Evolutionary conservation across 1,140 invertebrate genomes (phyloP).

Genomic region (Drosophila persimilis): DNA sequence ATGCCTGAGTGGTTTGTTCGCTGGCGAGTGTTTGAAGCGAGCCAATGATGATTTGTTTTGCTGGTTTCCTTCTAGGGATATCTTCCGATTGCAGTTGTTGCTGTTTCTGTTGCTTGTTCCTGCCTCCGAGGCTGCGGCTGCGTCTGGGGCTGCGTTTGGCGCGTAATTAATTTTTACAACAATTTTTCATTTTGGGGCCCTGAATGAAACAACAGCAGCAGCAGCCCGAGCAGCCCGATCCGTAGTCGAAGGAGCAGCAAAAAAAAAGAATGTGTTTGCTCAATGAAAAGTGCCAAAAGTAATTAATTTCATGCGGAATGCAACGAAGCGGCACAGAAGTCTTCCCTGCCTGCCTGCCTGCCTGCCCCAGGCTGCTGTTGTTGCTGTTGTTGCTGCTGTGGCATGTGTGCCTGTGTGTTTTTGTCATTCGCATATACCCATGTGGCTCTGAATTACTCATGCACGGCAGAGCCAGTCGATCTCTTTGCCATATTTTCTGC

Average conservation of each 20-base stretch:
- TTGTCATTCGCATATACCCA: slow-evolving; percentile 51
- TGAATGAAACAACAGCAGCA: slow-evolving; percentile 64
- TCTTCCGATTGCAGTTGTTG: slow-evolving; percentile 46
- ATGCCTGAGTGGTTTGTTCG: slow-evolving; percentile 50
- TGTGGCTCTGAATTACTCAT: slow-evolving; percentile 76
- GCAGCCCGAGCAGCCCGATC: background rate
- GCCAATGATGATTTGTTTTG: slow-evolving; percentile 61
- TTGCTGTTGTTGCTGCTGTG: slow-evolving; percentile 22
- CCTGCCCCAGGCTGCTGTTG: background rate
- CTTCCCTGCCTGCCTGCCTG: background rate
- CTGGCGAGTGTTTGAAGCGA: slow-evolving; percentile 61
- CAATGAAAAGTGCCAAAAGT: slow-evolving; percentile 82
- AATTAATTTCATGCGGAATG: slow-evolving; percentile 81
- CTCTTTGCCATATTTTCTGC: slow-evolving; percentile 65
- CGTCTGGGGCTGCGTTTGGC: slow-evolving; percentile 58
- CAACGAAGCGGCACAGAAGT: slow-evolving; percentile 64
- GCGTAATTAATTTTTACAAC: slow-evolving; percentile 79
- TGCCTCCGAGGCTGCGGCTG: slow-evolving; percentile 19
- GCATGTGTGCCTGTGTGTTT: slow-evolving; percentile 28
- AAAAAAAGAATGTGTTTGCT: slow-evolving; percentile 71
- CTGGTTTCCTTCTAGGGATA: slow-evolving; percentile 1
- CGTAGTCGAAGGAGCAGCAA: slow-evolving; percentile 4
- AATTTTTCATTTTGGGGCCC: slow-evolving; percentile 70
- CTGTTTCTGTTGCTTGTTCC: background rate
- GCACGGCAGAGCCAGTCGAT: slow-evolving; percentile 57